phyloP scores from a whole-genome alignment of 2,797 vertebrate genomes.

The Gymnocypris eckloni region DNA sequence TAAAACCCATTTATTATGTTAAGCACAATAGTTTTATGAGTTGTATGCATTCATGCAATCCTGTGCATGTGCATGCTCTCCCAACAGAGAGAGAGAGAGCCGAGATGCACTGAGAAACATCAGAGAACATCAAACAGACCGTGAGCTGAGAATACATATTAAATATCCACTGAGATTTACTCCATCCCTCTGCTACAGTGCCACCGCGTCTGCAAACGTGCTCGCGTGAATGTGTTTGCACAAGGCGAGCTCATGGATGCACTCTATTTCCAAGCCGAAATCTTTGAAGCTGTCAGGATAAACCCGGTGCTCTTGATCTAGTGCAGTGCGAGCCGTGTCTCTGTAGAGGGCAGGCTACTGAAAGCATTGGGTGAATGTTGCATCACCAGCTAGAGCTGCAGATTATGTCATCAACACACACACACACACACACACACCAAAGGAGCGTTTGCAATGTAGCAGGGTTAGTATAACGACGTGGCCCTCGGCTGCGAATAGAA shows the following conservation, averaged over 20 bases:
- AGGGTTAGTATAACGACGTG: slow-evolving; percentile 11
- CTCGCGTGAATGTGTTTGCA: background rate
- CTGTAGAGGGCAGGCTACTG: slow-evolving; percentile 81
- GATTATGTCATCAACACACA: slow-evolving; percentile 75
- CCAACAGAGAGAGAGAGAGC: background rate
- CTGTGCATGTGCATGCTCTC: slow-evolving; percentile 14
- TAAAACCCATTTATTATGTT: slow-evolving; percentile 24
- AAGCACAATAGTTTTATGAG: background rate
- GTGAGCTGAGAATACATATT: slow-evolving; percentile 18
- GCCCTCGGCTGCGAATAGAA: slow-evolving; percentile 41
- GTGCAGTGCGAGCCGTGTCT: slow-evolving; percentile 75
- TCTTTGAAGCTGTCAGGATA: slow-evolving; percentile 58
- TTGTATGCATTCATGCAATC: background rate
- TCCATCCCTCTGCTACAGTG: background rate
- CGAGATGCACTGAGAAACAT: slow-evolving; percentile 11
- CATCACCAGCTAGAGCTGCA: slow-evolving; percentile 81
- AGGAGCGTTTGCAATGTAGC: slow-evolving; percentile 13
- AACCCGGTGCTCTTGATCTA: slow-evolving; percentile 75
- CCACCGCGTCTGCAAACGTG: background rate
- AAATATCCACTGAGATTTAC: background rate
- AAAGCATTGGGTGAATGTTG: slow-evolving; percentile 82
- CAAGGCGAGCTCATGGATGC: slow-evolving; percentile 3
- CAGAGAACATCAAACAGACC: slow-evolving; percentile 37
- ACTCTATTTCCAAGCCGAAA: slow-evolving; percentile 24
- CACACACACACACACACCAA: background rate